These are phyloP conservation scores for Charadrius vociferus DNA, from an alignment of 2,113 vertebrate species.

Conservation along the genomic window DNA sequence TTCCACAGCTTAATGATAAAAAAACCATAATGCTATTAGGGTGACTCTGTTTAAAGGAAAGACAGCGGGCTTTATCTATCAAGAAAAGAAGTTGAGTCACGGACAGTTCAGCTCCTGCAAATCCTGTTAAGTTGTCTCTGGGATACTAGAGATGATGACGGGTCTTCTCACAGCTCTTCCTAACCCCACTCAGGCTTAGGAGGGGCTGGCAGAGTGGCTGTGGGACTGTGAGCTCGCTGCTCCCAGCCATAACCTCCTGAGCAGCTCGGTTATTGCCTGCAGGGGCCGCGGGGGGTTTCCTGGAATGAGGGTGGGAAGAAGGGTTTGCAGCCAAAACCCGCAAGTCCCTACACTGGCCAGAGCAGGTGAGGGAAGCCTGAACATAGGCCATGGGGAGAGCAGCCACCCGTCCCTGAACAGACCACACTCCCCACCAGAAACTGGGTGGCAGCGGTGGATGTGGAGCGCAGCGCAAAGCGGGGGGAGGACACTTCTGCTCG, in stretches of 20 bases:
- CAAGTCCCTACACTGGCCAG: neutral
- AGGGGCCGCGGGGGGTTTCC: neutral
- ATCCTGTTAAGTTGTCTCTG: neutral
- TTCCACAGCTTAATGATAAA: no score
- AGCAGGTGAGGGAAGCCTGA: neutral
- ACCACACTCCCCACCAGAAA: neutral
- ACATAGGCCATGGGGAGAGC: no score
- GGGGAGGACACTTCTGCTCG: neutral
- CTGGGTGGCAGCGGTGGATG: neutral
- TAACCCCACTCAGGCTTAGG: neutral
- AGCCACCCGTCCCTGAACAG: fast-evolving
- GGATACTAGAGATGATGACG: neutral
- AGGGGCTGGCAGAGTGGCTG: neutral
- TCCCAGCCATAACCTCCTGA: neutral
- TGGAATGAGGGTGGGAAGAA: neutral
- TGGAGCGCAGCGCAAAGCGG: neutral
- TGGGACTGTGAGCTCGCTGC: neutral
- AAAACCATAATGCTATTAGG: neutral
- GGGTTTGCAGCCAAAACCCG: neutral
- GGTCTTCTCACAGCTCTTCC: neutral
- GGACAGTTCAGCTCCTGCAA: neutral
- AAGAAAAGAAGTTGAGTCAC: neutral
- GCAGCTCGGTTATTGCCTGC: neutral
- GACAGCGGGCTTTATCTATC: neutral
- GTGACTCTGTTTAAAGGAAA: neutral